Conservation (phyloP, 2,113 vertebrate species). For the Sminthopsis crassicaudata region DNA sequence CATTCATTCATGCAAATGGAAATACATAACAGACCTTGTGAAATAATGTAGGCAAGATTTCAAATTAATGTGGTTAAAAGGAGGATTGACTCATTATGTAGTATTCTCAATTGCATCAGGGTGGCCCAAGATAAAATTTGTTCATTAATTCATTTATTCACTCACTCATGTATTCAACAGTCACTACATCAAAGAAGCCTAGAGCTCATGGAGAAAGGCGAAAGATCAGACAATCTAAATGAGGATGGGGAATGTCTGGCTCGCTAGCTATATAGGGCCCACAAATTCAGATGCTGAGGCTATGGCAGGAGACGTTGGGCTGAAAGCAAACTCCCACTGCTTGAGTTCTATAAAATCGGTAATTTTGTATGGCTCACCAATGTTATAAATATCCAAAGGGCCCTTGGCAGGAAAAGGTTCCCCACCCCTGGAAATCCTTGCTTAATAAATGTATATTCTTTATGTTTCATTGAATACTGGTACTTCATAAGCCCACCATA, state of each 20-base stretch:
- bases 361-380: too few species aligned
- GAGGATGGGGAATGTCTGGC: too few species aligned
- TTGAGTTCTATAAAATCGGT: too few species aligned
- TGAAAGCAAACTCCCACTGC: too few species aligned
- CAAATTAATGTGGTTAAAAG: neutral
- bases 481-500: neutral
- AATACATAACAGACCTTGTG: neutral
- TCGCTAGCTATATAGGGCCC: too few species aligned
- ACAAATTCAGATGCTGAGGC: too few species aligned
- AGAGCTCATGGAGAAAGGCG: neutral
- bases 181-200: neutral
- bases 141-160: neutral
- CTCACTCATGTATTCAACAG: neutral
- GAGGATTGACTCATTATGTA: neutral
- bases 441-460: too few species aligned
- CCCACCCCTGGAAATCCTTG: neutral
- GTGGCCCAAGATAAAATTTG: neutral
- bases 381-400: too few species aligned
- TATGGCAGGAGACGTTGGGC: too few species aligned
- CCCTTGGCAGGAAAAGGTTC: too few species aligned
- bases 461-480: too few species aligned
- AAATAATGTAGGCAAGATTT: neutral
- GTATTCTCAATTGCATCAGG: neutral
- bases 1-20: neutral
- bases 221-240: neutral